Base-by-base conservation (phyloP, 2,888 invertebrate genomes). In the Maniola hyperantus region DNA sequence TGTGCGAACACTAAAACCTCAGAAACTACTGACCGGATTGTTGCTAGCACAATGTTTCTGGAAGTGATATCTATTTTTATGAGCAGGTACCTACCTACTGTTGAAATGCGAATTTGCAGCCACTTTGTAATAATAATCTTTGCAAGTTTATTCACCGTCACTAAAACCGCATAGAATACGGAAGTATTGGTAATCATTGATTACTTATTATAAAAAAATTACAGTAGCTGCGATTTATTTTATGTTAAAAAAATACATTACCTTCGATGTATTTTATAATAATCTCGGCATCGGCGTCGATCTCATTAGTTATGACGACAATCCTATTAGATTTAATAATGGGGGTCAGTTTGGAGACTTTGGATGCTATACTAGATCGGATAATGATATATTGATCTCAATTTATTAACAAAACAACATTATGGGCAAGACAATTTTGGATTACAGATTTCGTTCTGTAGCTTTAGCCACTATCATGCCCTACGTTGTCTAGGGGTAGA, bases 291-390 rank as follows among this genome's bases (percentile, higher is more conserved):
- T 64, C 64, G 62, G 60, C 69, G 68, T 65, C 69, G 62, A 66
- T 72, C 66, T 70, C 66, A 67, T 69, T 71, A 68, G 57, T 59
- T 63, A 53, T 63, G 69, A 67, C 72, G 67, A 65, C 70, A 71
- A 67, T 66, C 64, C 65, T 63, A 65, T 68, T 64, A 66, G 62
- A 65, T 66, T 53, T 58, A 42, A 50, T 50, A 59, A 20, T 69
- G 60, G 57, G 57, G 64, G 57, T 65, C 33, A 48, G 18, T 60
- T 54, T 42, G 50, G 26, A 57, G 39, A 26, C 20, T 60, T 54
- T 42, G 50, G 26, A 57, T 39, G 44, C 20, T 58, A n/a, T n/a
- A 26, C 20, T 58, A 58, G 39, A 26, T 58, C 44, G 20, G 58
- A 44, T 11, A 44, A 26, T 44, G 58, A 58, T 58, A 42, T n/a